Evolutionary conservation across 1,140 invertebrate species (phyloP).

Genomic region (Aphelenchoides avenae): DNA sequence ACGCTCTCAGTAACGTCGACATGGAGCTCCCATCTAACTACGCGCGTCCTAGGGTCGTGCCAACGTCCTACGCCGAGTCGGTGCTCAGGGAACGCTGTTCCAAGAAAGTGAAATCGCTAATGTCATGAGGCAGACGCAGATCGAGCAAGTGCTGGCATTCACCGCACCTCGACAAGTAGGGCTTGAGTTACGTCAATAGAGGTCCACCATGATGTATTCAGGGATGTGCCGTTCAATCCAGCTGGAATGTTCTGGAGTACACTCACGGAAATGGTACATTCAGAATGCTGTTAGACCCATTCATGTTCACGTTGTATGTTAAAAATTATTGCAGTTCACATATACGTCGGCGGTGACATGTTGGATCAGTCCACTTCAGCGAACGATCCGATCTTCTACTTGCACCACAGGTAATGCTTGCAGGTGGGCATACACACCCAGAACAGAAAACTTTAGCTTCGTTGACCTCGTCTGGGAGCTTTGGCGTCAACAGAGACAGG

Average conservation of each 20-base stretch:
- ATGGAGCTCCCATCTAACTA: not conserved
- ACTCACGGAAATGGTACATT: conserved; percentile 47
- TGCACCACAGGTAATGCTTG: conserved; percentile 57
- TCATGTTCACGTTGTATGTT: not conserved
- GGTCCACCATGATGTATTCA: not conserved
- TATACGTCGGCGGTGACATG: conserved; percentile 53
- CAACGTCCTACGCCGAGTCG: conserved; percentile 32
- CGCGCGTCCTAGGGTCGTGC: conserved; percentile 21
- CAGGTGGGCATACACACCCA: conserved; percentile 54
- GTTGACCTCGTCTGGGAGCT: conserved; percentile 53
- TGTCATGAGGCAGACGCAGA: conserved; percentile 16
- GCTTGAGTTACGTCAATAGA: not conserved
- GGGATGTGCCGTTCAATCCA: conserved; percentile 11
- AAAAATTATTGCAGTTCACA: conserved; percentile 15
- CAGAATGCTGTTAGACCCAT: conserved; percentile 29
- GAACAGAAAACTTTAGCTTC: conserved; percentile 39
- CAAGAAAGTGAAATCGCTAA: conserved; percentile 28
- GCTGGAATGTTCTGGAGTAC: conserved; percentile 43
- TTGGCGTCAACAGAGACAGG: conserved; percentile 16
- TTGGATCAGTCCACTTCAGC: conserved; percentile 44
- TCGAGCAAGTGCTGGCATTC: conserved; percentile 26
- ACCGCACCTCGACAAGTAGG: conserved; percentile 18
- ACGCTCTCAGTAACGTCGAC: conserved; percentile 25
- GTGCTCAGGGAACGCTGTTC: conserved; percentile 39
- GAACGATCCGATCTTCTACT: conserved; percentile 45